These are phyloP conservation scores for Pogona vitticeps DNA, from an alignment of 2,113 vertebrate genomes.

Conservation along the genomic window DNA sequence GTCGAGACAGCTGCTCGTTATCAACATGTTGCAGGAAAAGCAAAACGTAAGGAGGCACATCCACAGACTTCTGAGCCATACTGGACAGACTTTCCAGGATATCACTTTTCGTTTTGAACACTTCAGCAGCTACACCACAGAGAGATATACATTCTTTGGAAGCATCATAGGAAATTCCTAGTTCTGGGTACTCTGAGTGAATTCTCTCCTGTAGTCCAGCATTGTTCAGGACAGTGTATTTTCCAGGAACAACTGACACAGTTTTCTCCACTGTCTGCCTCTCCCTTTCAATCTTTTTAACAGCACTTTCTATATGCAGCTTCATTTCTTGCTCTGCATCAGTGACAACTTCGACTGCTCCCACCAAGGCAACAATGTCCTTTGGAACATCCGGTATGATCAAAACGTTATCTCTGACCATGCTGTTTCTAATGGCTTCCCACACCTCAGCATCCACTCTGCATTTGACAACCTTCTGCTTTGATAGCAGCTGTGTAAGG, in stretches of 20 bases:
- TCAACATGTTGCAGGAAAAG: constrained; percentile 75
- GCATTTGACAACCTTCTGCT: constrained; percentile 70
- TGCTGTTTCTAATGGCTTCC: constrained; percentile 68
- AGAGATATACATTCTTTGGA: constrained; percentile 62
- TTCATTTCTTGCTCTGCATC: constrained; percentile 62
- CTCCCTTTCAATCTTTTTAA: constrained; percentile 72
- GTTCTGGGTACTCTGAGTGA: constrained; percentile 57
- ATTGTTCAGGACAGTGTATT: constrained; percentile 74
- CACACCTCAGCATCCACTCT: constrained; percentile 69
- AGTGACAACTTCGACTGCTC: constrained; percentile 71
- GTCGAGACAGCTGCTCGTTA: constrained; percentile 72
- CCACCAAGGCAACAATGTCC: constrained; percentile 73
- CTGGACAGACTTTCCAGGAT: constrained; percentile 64
- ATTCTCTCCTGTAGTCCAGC: constrained; percentile 66
- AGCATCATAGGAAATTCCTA: constrained; percentile 69
- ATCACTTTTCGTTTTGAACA: constrained; percentile 73
- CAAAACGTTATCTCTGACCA: constrained; percentile 59
- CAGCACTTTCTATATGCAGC: constrained; percentile 59
- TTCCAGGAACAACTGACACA: constrained; percentile 56
- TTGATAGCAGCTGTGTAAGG: constrained; percentile 70
- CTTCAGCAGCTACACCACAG: constrained; percentile 78
- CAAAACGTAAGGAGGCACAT: constrained; percentile 68
- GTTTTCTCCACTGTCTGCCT: constrained; percentile 63
- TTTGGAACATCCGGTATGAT: constrained; percentile 60
- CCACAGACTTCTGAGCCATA: constrained; percentile 69